Evolutionary conservation across 1,140 invertebrate species (phyloP).

Genomic region (Coenobita brevimanus): DNA sequence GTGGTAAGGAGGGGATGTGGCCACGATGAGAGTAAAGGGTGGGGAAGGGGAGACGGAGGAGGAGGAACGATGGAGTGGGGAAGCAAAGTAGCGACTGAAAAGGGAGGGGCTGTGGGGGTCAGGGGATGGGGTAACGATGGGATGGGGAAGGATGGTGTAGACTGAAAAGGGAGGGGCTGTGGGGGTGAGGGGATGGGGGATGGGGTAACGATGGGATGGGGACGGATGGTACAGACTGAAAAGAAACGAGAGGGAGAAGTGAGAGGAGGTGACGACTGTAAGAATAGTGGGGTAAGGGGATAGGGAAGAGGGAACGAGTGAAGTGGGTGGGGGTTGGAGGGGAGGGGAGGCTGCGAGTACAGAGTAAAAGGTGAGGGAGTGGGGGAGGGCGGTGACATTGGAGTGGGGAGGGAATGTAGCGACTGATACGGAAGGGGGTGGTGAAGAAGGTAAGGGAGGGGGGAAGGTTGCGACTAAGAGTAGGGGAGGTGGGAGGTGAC

Average conservation of each 20-base stretch:
- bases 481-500: not conserved
- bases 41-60: not conserved
- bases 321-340: not conserved
- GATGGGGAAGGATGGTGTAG: no score
- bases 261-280: no score
- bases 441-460: not conserved
- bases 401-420: not conserved
- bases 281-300: no score
- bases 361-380: not conserved
- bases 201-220: not conserved
- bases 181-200: not conserved
- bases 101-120: no score
- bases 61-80: not conserved
- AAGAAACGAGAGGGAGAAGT: not conserved
- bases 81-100: no score
- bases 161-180: not conserved
- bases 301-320: not conserved
- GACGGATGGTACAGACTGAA: not conserved
- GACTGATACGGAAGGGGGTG: not conserved
- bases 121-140: no score
- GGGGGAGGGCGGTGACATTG: not conserved
- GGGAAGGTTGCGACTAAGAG: not conserved
- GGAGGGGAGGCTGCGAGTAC: not conserved
- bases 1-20: no score
- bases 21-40: no score